Conservation (phyloP, 2,888 invertebrate genomes). For the Linnaemya vulpina region DNA sequence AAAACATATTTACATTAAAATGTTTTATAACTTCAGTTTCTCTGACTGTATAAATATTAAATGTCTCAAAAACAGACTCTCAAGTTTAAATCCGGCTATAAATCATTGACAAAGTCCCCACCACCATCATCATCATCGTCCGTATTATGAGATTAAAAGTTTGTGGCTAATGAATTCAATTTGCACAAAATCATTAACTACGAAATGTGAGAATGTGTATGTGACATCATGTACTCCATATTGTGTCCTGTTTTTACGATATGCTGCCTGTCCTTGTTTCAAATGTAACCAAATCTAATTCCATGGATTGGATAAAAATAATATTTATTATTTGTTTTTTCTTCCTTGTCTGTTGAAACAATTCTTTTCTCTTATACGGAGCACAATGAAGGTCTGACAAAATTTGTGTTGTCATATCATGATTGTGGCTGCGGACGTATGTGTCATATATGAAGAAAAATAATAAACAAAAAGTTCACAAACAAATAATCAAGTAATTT, state of each 20-base stretch:
- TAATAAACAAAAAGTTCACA: background rate
- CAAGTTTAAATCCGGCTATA: constrained; percentile 58
- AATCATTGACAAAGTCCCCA: constrained; percentile 58
- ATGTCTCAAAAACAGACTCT: constrained; percentile 11
- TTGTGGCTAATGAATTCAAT: constrained; percentile 61
- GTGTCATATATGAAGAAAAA: constrained; percentile 3
- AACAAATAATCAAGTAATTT: constrained; percentile 18
- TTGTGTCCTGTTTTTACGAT: constrained; percentile 8
- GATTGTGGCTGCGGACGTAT: background rate
- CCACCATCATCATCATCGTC: constrained; percentile 47
- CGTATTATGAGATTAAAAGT: constrained; percentile 45
- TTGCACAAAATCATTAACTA: constrained; percentile 61
- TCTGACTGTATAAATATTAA: constrained; percentile 6
- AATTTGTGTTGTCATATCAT: constrained; percentile 6
- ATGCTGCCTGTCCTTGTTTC: constrained; percentile 7
- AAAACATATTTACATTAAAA: no score
- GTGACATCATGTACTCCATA: constrained; percentile 13
- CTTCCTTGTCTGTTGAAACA: background rate
- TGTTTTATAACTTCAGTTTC: background rate
- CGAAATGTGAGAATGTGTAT: constrained; percentile 31
- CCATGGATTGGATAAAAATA: background rate
- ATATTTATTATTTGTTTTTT: constrained; percentile 3
- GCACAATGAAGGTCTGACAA: background rate
- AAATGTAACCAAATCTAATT: constrained; percentile 24
- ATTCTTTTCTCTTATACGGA: background rate